phyloP scores from a whole-genome alignment of 2,113 vertebrate species.

The Alosa alosa region DNA sequence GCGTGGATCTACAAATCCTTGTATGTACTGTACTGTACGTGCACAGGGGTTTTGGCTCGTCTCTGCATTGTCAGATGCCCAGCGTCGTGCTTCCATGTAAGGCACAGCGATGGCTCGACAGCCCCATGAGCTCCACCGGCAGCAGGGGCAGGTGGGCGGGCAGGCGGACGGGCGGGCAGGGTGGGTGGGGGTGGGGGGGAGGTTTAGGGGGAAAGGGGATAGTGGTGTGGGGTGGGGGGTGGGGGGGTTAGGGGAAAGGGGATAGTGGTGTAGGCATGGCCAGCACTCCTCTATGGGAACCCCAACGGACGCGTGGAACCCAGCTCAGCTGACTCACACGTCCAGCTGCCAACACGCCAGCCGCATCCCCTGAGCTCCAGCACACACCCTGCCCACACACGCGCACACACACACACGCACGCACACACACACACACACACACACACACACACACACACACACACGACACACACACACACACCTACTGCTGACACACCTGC shows the following conservation, averaged over 20 bases:
- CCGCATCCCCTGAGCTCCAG: background rate
- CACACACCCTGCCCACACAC: background rate
- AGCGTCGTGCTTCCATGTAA: slow-evolving; percentile 50
- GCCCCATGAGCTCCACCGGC: background rate
- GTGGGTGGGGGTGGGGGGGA: background rate
- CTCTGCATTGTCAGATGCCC: slow-evolving; percentile 23
- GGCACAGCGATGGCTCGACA: slow-evolving; percentile 49
- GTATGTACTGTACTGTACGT: background rate
- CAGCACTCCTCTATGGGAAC: slow-evolving; percentile 41
- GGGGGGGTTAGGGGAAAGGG: slow-evolving; percentile 21
- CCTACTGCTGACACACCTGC: no score
- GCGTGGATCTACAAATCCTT: background rate
- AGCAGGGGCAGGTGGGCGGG: background rate
- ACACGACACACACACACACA: no score
- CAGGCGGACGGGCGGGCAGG: background rate
- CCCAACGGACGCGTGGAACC: slow-evolving; percentile 38
- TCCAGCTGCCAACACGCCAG: slow-evolving; percentile 28
- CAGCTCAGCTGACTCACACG: slow-evolving; percentile 41
- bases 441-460: no score
- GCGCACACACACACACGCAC: no score
- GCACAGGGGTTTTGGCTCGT: background rate
- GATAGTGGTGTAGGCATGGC: slow-evolving; percentile 49
- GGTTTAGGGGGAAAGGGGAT: slow-evolving; percentile 37
- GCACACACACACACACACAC: no score
- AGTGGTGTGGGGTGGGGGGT: slow-evolving; percentile 36